phyloP scores from a whole-genome alignment of 2,797 vertebrate genomes.

The Catharus ustulatus region DNA sequence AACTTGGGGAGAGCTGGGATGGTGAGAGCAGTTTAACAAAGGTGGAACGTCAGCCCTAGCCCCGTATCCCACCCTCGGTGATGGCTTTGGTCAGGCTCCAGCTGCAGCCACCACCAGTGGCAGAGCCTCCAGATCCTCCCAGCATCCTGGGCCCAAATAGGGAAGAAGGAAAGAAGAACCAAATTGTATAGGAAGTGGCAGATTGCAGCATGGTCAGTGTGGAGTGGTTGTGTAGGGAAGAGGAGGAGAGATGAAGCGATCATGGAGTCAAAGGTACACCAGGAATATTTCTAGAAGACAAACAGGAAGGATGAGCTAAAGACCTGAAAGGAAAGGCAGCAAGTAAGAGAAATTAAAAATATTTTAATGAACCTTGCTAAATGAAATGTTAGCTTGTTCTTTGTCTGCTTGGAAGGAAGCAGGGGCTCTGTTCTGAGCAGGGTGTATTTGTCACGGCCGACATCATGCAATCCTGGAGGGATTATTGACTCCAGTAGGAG shows the following conservation, averaged over 20 bases:
- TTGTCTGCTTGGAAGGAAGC: not conserved
- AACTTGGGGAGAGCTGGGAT: accelerated
- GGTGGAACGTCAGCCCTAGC: accelerated
- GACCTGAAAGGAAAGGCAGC: not conserved
- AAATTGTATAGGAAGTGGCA: not conserved
- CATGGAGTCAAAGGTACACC: accelerated
- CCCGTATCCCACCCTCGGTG: accelerated
- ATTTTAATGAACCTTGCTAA: not conserved
- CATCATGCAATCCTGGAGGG: accelerated
- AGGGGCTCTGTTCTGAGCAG: not conserved
- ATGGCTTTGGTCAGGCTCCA: not conserved
- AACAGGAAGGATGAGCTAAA: not conserved
- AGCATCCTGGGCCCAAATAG: not conserved
- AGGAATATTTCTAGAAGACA: not conserved
- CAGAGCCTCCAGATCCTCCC: not conserved
- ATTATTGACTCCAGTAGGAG: not conserved
- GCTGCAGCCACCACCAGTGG: not conserved
- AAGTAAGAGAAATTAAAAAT: not conserved
- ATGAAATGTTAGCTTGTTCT: not conserved
- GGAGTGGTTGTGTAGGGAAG: not conserved
- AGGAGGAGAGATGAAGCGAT: not conserved
- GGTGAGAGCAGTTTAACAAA: not conserved
- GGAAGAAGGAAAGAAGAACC: not conserved
- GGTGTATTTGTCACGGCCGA: accelerated
- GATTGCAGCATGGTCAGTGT: not conserved